These are phyloP conservation scores for Myiopsitta monachus DNA, from an alignment of 2,113 vertebrate species.

Conservation along the genomic window DNA sequence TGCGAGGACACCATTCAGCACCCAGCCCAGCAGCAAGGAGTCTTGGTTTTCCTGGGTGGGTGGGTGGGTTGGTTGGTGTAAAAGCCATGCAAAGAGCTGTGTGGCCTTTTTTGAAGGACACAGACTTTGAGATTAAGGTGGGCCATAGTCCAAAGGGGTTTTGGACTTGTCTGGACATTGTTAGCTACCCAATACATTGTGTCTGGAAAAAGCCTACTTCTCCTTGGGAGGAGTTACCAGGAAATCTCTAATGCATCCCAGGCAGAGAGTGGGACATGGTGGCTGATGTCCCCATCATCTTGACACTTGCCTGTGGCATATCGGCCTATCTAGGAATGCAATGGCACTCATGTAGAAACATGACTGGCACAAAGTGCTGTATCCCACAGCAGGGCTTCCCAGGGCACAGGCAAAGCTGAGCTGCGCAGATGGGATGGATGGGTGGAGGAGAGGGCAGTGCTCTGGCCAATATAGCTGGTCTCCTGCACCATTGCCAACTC, in stretches of 20 bases:
- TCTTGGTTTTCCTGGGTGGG: background rate
- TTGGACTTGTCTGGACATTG: background rate
- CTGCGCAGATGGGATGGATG: background rate
- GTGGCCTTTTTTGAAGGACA: background rate
- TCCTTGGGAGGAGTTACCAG: background rate
- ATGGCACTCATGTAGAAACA: background rate
- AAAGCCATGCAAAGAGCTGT: background rate
- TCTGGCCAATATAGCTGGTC: background rate
- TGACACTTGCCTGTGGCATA: background rate
- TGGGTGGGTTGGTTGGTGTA: background rate
- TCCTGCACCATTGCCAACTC: background rate
- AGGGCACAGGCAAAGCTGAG: background rate
- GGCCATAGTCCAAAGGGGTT: background rate
- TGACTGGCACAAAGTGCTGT: fast-evolving
- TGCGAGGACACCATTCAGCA: background rate
- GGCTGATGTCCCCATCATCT: background rate
- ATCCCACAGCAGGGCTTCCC: background rate
- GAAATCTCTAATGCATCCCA: background rate
- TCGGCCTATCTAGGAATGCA: background rate
- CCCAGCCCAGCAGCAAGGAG: background rate
- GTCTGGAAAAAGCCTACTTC: background rate
- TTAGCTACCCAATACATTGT: fast-evolving
- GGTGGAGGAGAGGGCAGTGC: background rate
- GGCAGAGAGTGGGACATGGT: background rate
- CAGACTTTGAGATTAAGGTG: background rate